Percentiles rank a stretch among this genome's conserved stretches.
phyloP scores from a whole-genome alignment of 2,797 vertebrate species.

The Melanotaenia trifasciata region DNA sequence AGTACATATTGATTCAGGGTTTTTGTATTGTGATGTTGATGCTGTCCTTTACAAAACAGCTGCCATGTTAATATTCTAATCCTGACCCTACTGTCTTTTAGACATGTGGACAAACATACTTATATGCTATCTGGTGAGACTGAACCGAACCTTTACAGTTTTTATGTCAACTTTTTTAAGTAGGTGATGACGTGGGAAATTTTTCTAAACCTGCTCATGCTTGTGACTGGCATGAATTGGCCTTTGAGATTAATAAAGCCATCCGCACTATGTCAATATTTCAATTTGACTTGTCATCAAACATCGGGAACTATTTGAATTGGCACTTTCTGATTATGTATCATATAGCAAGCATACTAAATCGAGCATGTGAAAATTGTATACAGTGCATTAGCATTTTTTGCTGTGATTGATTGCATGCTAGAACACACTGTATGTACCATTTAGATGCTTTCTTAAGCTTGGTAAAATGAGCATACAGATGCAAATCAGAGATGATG shows the following conservation, averaged over 20 bases:
- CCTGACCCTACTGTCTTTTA: too few relatives aligned
- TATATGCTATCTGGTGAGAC: not conserved
- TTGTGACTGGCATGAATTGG: not conserved
- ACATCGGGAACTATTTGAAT: not conserved
- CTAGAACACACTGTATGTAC: not conserved
- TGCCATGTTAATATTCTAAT: too few relatives aligned
- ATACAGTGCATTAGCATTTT: not conserved
- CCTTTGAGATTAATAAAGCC: not conserved
- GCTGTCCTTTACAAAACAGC: not conserved
- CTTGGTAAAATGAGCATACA: not conserved
- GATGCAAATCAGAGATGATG: not conserved
- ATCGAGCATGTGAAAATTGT: too few relatives aligned
- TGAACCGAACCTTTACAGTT: not conserved
- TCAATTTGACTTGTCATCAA: not conserved
- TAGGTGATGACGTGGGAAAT: not conserved
- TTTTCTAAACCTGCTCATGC: not conserved
- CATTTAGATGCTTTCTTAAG: not conserved
- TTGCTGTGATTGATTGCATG: not conserved
- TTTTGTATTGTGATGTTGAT: not conserved
- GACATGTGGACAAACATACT: not conserved
- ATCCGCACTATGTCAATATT: not conserved
- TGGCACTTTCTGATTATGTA: not conserved
- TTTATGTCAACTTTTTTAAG: not conserved
- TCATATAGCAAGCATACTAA: not conserved
- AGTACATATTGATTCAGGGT: too few relatives aligned